These are phyloP conservation scores for Agrotis ipsilon DNA, from an alignment of 2,888 invertebrate genomes.

Conservation along the genomic window DNA sequence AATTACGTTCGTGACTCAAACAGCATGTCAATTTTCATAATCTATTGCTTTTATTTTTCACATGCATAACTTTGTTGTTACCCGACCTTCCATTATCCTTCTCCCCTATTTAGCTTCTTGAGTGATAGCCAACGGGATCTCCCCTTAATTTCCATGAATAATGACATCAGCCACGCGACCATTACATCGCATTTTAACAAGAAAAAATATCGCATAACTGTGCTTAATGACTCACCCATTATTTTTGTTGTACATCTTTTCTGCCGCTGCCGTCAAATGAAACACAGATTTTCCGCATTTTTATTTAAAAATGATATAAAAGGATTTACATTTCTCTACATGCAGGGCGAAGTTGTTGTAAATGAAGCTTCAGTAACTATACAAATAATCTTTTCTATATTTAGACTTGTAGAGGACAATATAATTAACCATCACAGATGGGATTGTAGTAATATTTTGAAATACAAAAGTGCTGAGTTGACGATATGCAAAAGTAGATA, in stretches of 20 bases:
- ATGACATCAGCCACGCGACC: constrained; percentile 78
- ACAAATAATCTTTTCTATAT: constrained; percentile 60
- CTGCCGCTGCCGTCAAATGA: constrained; percentile 74
- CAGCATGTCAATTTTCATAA: constrained; percentile 32
- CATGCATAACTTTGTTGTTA: constrained; percentile 54
- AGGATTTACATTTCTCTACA: constrained; percentile 64
- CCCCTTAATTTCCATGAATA: constrained; percentile 77
- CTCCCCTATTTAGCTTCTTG: constrained; percentile 69
- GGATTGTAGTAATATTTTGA: constrained; percentile 50
- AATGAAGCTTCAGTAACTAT: constrained; percentile 59
- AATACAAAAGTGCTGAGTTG: constrained; percentile 63
- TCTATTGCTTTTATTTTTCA: constrained; percentile 52
- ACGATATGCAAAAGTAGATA: constrained; percentile 66
- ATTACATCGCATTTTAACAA: constrained; percentile 70
- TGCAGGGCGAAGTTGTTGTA: constrained; percentile 43
- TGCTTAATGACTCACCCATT: constrained; percentile 71
- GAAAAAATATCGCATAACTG: constrained; percentile 70
- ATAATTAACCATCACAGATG: constrained; percentile 62
- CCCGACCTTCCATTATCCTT: constrained; percentile 53
- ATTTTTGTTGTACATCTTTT: constrained; percentile 64
- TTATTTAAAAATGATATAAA: constrained; percentile 82
- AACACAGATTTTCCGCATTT: constrained; percentile 80
- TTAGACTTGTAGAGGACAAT: constrained; percentile 48
- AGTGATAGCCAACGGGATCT: constrained; percentile 67
- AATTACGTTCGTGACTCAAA: constrained; percentile 33